Evolutionary conservation across 2,113 vertebrate species (phyloP), one percentile per base, ranked within the genome.

Genomic region (Mus musculus): DNA sequence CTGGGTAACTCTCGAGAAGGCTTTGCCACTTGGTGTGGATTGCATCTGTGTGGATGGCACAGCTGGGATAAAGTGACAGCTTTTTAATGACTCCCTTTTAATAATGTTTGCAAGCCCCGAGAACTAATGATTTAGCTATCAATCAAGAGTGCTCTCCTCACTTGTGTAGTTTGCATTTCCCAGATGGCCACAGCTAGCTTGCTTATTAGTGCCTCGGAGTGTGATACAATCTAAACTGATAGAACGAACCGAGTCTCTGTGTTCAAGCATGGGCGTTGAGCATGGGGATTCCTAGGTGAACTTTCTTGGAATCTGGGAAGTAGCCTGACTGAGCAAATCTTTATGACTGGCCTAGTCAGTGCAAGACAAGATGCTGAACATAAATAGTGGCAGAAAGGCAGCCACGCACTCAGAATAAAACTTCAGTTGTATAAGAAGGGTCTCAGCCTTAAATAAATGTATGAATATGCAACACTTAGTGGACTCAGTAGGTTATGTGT

Each of bases 51-150:
- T 14, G 69, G 84, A 61, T 28, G 54, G 67, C 59, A 95, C 67
- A 52, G 72, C 63, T 54, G 46, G 65, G 75, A 59, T 76, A 59
- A 72, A 90, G 42, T 86, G 89, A 93, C 65, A 90, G 59, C 24
- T 95, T 96, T 89, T 80, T 95, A 88, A 96, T 78, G 78, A 90
- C 84, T 88, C 90, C 30, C 22, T 96, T 93, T 97, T 91, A 82
- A 96, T 90, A 88, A 94, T 75, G 85, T 89, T 82, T 42, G 36
- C 54, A 20, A 49, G 33, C 61, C 80, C 33, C 42, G n/a, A 92
- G 39, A 93, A 71, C 65, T 90, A 77, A 97, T 95, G 97, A 92
- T 80, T 88, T 80, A 75, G 76, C 90, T 73, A 78, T 90, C 88
- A 86, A 94, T 96, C 93, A 92, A 88, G 87, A 54, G 8, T 75